Percentiles rank a stretch among this genome's conserved stretches.
These are phyloP conservation scores for Psettodes erumei DNA, from an alignment of 2,113 vertebrate genomes.

Conservation along the genomic window DNA sequence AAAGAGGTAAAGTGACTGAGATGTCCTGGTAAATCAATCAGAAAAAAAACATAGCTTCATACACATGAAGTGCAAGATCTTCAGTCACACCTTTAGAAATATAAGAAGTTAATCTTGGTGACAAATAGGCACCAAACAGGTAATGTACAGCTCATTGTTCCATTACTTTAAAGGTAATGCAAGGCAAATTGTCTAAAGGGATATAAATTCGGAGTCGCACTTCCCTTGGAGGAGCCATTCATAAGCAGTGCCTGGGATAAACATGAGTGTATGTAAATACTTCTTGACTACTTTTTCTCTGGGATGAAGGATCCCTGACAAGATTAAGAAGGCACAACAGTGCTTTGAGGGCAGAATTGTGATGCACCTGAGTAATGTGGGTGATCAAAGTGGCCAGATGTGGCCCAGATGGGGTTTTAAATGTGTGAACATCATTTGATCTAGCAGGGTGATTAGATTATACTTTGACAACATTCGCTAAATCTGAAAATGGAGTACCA, in stretches of 20 bases:
- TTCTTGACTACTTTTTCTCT: background rate
- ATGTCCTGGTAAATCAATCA: background rate
- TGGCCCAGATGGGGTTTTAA: constrained; percentile 42
- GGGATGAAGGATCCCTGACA: background rate
- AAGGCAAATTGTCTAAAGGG: constrained; percentile 3
- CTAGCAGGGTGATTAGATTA: constrained; percentile 16
- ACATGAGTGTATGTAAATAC: constrained; percentile 1
- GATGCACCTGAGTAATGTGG: constrained; percentile 19
- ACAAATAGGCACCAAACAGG: constrained; percentile 1
- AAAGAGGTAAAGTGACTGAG: constrained; percentile 3
- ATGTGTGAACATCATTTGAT: constrained; percentile 38
- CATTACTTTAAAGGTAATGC: constrained; percentile 5
- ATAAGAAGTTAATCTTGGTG: background rate
- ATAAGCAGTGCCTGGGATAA: constrained; percentile 17
- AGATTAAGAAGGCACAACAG: background rate
- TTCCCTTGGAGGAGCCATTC: constrained; percentile 14
- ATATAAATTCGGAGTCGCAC: constrained; percentile 20
- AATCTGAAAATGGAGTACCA: constrained; percentile 30
- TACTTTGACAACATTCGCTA: constrained; percentile 18
- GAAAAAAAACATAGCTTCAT: background rate
- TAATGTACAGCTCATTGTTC: background rate
- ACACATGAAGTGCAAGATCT: constrained; percentile 8
- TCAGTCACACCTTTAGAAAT: constrained; percentile 1
- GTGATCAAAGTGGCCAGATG: constrained; percentile 46
- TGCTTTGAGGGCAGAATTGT: background rate